Conservation (phyloP, 2,888 invertebrate genomes). For the Gymnosoma rotundatum region DNA sequence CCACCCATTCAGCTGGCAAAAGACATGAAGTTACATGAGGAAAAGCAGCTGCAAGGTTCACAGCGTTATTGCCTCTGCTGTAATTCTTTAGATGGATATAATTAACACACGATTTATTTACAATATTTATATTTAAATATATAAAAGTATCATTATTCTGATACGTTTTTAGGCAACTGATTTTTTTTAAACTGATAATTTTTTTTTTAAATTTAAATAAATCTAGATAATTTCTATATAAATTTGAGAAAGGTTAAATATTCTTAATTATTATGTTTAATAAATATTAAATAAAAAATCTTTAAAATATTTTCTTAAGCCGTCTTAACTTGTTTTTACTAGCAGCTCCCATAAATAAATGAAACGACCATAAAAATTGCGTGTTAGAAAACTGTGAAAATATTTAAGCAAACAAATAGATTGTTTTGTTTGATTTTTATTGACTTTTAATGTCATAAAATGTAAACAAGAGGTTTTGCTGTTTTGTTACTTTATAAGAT, state of each 20-base stretch:
- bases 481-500: too few species aligned
- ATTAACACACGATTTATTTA: slow-evolving; percentile 18
- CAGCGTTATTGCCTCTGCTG: slow-evolving; percentile 50
- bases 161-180: slow-evolving; percentile 63
- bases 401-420: slow-evolving; percentile 31
- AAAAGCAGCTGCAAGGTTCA: slow-evolving; percentile 37
- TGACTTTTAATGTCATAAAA: slow-evolving; percentile 36
- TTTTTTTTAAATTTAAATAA: too few species aligned
- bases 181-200: too few species aligned
- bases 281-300: too few species aligned
- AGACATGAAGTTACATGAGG: background rate
- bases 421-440: slow-evolving; percentile 27
- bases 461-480: slow-evolving; percentile 14
- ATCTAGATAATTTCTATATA: too few species aligned
- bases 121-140: background rate
- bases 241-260: too few species aligned
- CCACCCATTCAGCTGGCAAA: slow-evolving; percentile 19
- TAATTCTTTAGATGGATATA: background rate
- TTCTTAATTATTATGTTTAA: too few species aligned
- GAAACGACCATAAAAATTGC: slow-evolving; percentile 39
- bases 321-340: too few species aligned
- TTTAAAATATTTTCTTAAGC: too few species aligned
- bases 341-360: background rate
- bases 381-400: slow-evolving; percentile 30
- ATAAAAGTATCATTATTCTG: slow-evolving; percentile 20